phyloP scores from a whole-genome alignment of 2,797 vertebrate genomes.

The Philypnodon macrostomus region DNA sequence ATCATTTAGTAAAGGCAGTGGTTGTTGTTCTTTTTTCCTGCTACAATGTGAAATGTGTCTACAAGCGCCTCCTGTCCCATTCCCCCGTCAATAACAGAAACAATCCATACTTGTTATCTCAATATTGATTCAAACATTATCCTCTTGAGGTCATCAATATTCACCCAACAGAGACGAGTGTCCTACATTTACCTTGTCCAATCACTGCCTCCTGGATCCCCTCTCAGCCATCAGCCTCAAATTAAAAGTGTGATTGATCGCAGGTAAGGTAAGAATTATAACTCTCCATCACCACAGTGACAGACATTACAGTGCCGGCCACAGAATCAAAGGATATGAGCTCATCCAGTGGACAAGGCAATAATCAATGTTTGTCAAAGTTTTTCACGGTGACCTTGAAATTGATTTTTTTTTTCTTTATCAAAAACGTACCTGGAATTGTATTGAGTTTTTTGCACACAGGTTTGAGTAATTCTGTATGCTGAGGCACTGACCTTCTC shows the following conservation, averaged over 20 bases:
- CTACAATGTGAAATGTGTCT: slow-evolving; percentile 21
- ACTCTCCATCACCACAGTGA: slow-evolving; percentile 53
- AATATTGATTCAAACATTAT: slow-evolving; percentile 61
- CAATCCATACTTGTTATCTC: slow-evolving; percentile 58
- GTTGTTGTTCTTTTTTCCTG: slow-evolving; percentile 2
- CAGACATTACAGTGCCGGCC: slow-evolving; percentile 48
- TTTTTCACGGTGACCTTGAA: slow-evolving; percentile 47
- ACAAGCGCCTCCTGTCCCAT: slow-evolving; percentile 15
- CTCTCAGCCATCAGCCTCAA: slow-evolving; percentile 49
- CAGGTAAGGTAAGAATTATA: slow-evolving; percentile 48
- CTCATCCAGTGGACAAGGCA: slow-evolving; percentile 26
- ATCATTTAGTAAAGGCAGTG: slow-evolving; percentile 13
- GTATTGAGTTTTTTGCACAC: too few relatives aligned
- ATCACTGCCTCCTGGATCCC: slow-evolving; percentile 36
- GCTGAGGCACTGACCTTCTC: too few relatives aligned
- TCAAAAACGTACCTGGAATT: too few relatives aligned
- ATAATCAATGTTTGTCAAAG: slow-evolving; percentile 36
- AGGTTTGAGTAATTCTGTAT: too few relatives aligned
- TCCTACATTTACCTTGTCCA: slow-evolving; percentile 55
- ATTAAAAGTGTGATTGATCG: slow-evolving; percentile 68
- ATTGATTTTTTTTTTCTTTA: too few relatives aligned
- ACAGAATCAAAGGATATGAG: slow-evolving; percentile 47
- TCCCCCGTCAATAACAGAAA: slow-evolving; percentile 30
- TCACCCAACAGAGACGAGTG: slow-evolving; percentile 41
- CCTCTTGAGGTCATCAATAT: slow-evolving; percentile 59